Conservation (phyloP, 2,888 invertebrate species). For the Brenthis hecate region DNA sequence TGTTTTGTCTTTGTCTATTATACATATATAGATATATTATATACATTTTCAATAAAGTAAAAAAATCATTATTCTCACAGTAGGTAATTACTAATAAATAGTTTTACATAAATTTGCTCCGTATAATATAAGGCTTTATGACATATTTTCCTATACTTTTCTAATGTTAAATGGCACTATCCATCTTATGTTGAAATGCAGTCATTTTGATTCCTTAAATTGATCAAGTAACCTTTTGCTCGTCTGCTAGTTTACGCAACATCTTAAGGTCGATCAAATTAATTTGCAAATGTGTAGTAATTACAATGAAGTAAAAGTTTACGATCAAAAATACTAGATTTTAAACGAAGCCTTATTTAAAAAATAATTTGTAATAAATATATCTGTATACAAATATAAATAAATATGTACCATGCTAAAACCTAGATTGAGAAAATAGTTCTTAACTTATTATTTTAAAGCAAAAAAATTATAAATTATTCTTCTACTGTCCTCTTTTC, state of each 20-base stretch:
- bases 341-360: too few relatives aligned
- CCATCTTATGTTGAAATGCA: conserved; percentile 50
- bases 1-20: background rate
- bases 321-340: background rate
- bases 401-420: too few relatives aligned
- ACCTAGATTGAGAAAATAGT: too few relatives aligned
- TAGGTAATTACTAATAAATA: background rate
- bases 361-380: background rate
- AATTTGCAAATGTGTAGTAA: conserved; percentile 25
- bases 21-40: background rate
- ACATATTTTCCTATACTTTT: conserved; percentile 9
- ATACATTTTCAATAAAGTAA: background rate
- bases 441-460: too few relatives aligned
- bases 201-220: conserved; percentile 57
- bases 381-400: too few relatives aligned
- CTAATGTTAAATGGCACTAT: conserved; percentile 11
- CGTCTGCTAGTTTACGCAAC: conserved; percentile 36
- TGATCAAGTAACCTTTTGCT: conserved; percentile 67
- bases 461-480: too few relatives aligned
- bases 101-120: conserved; percentile 9
- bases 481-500: too few relatives aligned
- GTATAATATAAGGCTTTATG: background rate
- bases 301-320: conserved; percentile 24
- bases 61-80: background rate
- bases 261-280: conserved; percentile 33